Percentiles rank a stretch among this genome's conserved stretches.
Conservation (phyloP, 2,888 invertebrate species). For the Mythimna lalbum region DNA sequence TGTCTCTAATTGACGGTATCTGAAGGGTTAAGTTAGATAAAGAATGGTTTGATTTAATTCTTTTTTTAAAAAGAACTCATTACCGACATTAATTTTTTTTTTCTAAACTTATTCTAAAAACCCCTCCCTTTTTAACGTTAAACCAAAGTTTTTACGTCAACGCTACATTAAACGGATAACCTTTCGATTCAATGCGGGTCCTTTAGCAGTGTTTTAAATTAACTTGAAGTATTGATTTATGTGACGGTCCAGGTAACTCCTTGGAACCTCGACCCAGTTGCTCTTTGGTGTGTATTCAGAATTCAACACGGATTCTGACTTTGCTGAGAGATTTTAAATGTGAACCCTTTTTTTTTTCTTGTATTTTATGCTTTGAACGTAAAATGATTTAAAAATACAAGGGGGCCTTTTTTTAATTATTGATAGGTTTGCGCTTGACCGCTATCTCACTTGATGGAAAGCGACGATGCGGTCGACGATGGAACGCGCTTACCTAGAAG, state of each 20-base stretch:
- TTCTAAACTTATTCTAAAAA: background rate
- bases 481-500: too few species aligned
- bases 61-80: too few species aligned
- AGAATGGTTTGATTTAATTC: too few species aligned
- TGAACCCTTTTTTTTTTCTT: background rate
- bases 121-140: background rate
- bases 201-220: constrained; percentile 78
- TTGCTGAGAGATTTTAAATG: constrained; percentile 18
- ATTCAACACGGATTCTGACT: constrained; percentile 19
- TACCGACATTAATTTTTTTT: background rate
- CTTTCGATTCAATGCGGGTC: constrained; percentile 73
- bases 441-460: too few species aligned
- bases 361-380: too few species aligned
- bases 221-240: constrained; percentile 77
- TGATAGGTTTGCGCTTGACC: too few species aligned
- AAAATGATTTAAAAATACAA: too few species aligned
- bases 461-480: too few species aligned
- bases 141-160: constrained; percentile 56
- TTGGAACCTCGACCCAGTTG: constrained; percentile 18
- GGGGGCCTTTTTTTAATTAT: too few species aligned
- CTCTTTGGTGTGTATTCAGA: constrained; percentile 32
- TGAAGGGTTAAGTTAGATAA: too few species aligned
- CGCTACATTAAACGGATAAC: constrained; percentile 68
- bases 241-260: constrained; percentile 54
- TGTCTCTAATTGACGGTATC: too few species aligned